These are phyloP conservation scores for Myxocyprinus asiaticus DNA, from an alignment of 2,113 vertebrate genomes.

Conservation along the genomic window DNA sequence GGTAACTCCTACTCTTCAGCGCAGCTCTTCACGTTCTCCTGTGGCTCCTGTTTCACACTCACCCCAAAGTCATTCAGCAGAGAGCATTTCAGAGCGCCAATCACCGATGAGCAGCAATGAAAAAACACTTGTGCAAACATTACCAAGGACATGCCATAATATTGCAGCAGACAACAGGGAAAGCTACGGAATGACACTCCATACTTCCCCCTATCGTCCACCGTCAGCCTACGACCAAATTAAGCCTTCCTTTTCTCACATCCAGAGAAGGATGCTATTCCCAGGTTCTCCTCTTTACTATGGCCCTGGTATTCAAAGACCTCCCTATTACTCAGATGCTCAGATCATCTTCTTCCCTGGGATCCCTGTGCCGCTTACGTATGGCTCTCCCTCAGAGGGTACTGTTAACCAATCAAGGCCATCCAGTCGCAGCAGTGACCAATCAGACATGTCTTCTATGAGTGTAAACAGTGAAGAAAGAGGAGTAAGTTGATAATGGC, in stretches of 20 bases:
- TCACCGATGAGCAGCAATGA: constrained; percentile 42
- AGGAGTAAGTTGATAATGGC: constrained; percentile 53
- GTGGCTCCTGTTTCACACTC: constrained; percentile 55
- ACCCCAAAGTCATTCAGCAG: constrained; percentile 54
- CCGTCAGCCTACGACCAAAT: constrained; percentile 12
- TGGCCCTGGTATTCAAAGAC: constrained; percentile 26
- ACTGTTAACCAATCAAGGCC: constrained; percentile 47
- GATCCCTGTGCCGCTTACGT: constrained; percentile 13
- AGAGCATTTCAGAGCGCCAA: constrained; percentile 48
- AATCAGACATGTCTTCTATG: constrained; percentile 52
- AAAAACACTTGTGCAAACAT: not conserved
- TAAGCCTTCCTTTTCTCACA: not conserved
- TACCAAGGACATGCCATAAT: constrained; percentile 23
- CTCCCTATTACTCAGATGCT: constrained; percentile 23
- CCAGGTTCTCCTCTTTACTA: constrained; percentile 25
- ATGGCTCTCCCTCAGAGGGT: constrained; percentile 14
- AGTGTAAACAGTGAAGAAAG: constrained; percentile 56
- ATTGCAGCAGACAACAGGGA: constrained; percentile 26
- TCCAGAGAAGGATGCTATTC: constrained; percentile 25
- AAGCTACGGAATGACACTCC: constrained; percentile 20
- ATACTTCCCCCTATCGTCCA: not conserved
- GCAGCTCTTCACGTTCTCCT: constrained; percentile 61
- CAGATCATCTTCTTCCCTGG: constrained; percentile 25
- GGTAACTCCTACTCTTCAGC: constrained; percentile 52
- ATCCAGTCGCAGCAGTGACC: constrained; percentile 58